Percentiles rank a stretch among this genome's conserved stretches.
These are phyloP conservation scores for Drosophila albomicans DNA, from an alignment of 1,140 invertebrate genomes.

Conservation along the genomic window DNA sequence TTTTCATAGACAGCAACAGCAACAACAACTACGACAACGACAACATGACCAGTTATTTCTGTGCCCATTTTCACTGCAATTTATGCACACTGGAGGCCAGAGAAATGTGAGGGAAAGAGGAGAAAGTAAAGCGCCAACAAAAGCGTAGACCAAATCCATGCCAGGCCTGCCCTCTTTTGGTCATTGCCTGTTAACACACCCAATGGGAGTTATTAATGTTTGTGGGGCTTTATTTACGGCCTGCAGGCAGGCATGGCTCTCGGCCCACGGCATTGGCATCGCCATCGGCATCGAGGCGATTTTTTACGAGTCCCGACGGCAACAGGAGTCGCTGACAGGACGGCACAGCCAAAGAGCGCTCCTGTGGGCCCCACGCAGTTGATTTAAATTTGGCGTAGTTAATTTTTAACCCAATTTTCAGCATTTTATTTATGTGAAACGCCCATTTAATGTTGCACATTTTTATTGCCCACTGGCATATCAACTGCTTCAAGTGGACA, in stretches of 20 bases:
- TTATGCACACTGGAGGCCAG: constrained; percentile 64
- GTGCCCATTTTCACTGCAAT: constrained; percentile 80
- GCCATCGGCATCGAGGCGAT: constrained; percentile 62
- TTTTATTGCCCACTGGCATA: constrained; percentile 63
- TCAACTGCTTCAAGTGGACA: background rate
- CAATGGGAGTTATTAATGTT: constrained; percentile 83
- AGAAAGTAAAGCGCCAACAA: constrained; percentile 21
- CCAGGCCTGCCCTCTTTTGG: constrained; percentile 65
- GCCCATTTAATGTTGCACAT: constrained; percentile 77
- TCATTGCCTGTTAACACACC: constrained; percentile 83
- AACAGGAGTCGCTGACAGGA: constrained; percentile 72
- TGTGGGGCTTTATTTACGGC: constrained; percentile 79
- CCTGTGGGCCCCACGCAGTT: constrained; percentile 48
- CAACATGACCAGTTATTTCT: constrained; percentile 47
- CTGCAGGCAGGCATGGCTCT: constrained; percentile 55
- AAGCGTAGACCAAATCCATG: constrained; percentile 68
- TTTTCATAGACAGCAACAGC: constrained; percentile 73
- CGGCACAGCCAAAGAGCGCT: constrained; percentile 1
- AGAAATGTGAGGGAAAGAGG: background rate
- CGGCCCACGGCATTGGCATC: constrained; percentile 27
- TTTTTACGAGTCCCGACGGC: constrained; percentile 75
- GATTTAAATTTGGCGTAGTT: constrained; percentile 82
- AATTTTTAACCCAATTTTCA: constrained; percentile 81
- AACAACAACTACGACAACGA: constrained; percentile 25
- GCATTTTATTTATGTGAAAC: constrained; percentile 75